phyloP scores from a whole-genome alignment of 2,113 vertebrate genomes.

The Daphoenositta chrysoptera region DNA sequence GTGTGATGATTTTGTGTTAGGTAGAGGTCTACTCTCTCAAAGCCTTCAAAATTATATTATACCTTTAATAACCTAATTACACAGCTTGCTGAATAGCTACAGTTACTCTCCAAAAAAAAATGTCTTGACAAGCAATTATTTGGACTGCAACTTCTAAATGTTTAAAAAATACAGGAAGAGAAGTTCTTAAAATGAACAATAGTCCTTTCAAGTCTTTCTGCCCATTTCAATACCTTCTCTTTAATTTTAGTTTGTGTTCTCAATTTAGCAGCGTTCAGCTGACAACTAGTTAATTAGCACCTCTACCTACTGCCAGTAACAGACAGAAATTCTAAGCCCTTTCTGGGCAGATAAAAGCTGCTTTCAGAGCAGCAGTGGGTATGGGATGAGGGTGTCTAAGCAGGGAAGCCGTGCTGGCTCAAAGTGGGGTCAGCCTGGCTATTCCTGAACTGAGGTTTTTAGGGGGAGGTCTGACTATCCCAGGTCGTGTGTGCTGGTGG shows the following conservation, averaged over 20 bases:
- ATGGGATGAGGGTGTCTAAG: not conserved
- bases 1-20: not conserved
- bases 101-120: not conserved
- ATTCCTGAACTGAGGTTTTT: not conserved
- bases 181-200: not conserved
- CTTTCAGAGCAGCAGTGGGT: not conserved
- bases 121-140: constrained; percentile 36
- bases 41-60: not conserved
- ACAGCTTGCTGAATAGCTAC: not conserved
- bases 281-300: not conserved
- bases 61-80: constrained; percentile 36
- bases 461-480: not conserved
- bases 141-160: not conserved
- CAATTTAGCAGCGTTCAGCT: not conserved
- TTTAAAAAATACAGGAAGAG: constrained; percentile 32
- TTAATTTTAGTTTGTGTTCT: constrained; percentile 1
- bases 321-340: not conserved
- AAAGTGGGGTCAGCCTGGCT: not conserved
- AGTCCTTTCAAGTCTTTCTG: not conserved
- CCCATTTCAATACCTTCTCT: not conserved
- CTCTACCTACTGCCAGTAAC: not conserved
- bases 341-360: not conserved
- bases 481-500: not conserved
- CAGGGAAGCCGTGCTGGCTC: not conserved
- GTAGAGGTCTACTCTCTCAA: not conserved